Evolutionary conservation across 1,140 invertebrate genomes (phyloP).

Genomic region (Drosophila watanabei): DNA sequence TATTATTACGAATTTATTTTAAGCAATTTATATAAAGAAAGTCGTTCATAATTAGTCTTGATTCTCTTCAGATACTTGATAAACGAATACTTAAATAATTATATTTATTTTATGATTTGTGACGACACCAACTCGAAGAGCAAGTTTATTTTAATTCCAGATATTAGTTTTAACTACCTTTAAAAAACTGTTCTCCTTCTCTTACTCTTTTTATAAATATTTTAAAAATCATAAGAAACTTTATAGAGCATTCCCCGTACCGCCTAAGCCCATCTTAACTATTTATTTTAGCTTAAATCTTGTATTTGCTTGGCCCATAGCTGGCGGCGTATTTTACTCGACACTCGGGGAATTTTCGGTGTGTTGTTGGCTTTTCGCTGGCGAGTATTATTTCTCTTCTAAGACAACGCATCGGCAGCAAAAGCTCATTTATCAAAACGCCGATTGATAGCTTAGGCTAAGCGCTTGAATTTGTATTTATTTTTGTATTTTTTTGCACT

Average conservation of each 20-base stretch:
- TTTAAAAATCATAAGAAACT: not conserved
- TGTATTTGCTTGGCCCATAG: conserved; percentile 77
- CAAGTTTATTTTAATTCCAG: too few species aligned
- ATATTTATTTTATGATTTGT: not conserved
- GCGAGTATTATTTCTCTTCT: conserved; percentile 32
- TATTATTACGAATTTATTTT: not conserved
- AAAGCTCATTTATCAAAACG: conserved; percentile 76
- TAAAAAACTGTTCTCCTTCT: not conserved
- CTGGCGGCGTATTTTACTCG: conserved; percentile 67
- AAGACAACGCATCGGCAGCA: conserved; percentile 61
- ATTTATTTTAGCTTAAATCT: conserved; percentile 49
- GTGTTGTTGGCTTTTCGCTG: conserved; percentile 31
- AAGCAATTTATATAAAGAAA: not conserved
- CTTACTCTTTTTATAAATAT: not conserved
- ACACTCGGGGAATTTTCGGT: conserved; percentile 64
- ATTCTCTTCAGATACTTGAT: not conserved
- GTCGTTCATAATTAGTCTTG: not conserved
- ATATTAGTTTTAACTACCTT: too few species aligned
- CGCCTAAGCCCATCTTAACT: conserved; percentile 7
- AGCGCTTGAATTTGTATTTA: conserved; percentile 32
- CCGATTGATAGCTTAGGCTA: conserved; percentile 67
- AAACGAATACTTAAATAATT: not conserved
- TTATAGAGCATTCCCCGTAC: conserved; percentile 21
- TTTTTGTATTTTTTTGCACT: conserved; percentile 49
- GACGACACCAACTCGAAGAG: too few species aligned